These are phyloP conservation scores for Saguinus imperator DNA, from an alignment of 2,113 vertebrate genomes.

Conservation along the genomic window DNA sequence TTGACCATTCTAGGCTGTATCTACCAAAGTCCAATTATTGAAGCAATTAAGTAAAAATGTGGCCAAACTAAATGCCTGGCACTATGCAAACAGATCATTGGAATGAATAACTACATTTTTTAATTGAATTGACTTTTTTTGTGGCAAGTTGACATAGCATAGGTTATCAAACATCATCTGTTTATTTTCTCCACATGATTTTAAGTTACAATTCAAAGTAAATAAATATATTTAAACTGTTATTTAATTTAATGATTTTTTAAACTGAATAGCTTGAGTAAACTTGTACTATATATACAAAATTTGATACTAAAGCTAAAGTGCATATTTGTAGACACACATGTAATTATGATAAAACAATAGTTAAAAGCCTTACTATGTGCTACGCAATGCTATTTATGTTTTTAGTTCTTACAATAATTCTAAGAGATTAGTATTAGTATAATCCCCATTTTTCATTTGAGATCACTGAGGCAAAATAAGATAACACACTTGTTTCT, in stretches of 20 bases:
- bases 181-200: slow-evolving; percentile 46
- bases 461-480: not conserved
- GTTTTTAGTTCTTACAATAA: not conserved
- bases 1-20: slow-evolving; percentile 57
- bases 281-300: not conserved
- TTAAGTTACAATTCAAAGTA: slow-evolving; percentile 56
- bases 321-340: not conserved
- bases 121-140: slow-evolving; percentile 67
- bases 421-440: not conserved
- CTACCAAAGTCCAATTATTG: slow-evolving; percentile 74
- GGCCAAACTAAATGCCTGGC: slow-evolving; percentile 58
- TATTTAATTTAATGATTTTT: slow-evolving; percentile 37
- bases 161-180: slow-evolving; percentile 70
- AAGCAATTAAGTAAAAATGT: slow-evolving; percentile 76
- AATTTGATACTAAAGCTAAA: not conserved
- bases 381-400: not conserved
- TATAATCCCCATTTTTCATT: not conserved
- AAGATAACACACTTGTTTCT: not conserved
- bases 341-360: not conserved
- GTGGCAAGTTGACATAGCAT: slow-evolving; percentile 55
- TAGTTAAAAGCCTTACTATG: not conserved
- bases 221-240: slow-evolving; percentile 60
- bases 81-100: slow-evolving; percentile 62
- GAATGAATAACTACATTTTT: slow-evolving; percentile 72
- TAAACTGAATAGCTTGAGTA: slow-evolving; percentile 7